Base-by-base conservation (phyloP, 2,797 vertebrate species). In the Oryzias sinensis region DNA sequence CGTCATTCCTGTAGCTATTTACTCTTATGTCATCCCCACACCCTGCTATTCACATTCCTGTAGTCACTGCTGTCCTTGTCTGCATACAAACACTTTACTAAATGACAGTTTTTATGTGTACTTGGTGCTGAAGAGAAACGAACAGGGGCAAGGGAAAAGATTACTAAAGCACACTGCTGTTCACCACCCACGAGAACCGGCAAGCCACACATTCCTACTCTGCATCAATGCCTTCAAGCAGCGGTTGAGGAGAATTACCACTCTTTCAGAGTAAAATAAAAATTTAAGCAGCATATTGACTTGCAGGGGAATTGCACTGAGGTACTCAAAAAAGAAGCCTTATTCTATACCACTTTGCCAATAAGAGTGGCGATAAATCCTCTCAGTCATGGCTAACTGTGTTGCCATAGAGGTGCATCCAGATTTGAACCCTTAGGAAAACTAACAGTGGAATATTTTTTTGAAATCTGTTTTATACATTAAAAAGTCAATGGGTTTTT, bases 151-250 rank as follows among this genome's bases (percentile, higher is more conserved):
- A 58, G 49, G 47, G 62, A 25, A 66, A 75, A 3, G 17, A 56
- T 70, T 51, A 65, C 27, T 42, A 47, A 63, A 60, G 43, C 43
- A 59, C 15, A 24, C 2, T 1, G 1, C 27, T 49, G 6, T 43
- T 69, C 44, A 16, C 13, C 22, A 33, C 4, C 45, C 9, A 33
- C 22, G 18, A 33, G 16, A 42, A 15, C 24, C 9, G 0, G 14
- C 16, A 25, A 45, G 47, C 6, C 52, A 62, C 2, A 25, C 13
- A 46, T 27, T n/a, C n/a, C 33, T 43, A 14, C 15, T 46, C 43
- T 66, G 25, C 15, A 56, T 72, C 65, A 68, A 15, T 60, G 61
- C 22, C n/a, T 37, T 51, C 16, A 55, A 53, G 20, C 41, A 1
- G 33, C 6, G 16, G 17, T 29, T 17, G 16, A 24, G 14, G 14